Percentiles rank a stretch among this genome's conserved stretches.
phyloP scores from a whole-genome alignment of 2,113 vertebrate genomes.

The Anser cygnoides region DNA sequence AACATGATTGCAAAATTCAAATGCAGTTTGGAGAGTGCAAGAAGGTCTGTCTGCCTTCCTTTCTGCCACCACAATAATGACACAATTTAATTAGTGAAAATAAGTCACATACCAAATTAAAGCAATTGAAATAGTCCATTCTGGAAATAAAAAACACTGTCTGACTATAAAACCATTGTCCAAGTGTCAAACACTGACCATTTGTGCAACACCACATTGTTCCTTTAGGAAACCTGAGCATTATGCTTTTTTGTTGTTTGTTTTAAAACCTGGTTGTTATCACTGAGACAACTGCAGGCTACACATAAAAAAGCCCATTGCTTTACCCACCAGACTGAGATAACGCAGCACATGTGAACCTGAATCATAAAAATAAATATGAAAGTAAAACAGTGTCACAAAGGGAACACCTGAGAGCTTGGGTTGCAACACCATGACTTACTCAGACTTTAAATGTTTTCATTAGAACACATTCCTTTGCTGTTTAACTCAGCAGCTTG shows the following conservation, averaged over 20 bases:
- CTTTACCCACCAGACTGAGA: not conserved
- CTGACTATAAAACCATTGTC: not conserved
- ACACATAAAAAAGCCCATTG: not conserved
- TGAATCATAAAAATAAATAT: not conserved
- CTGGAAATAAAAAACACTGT: not conserved
- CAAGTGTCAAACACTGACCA: not conserved
- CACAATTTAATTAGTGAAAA: not conserved
- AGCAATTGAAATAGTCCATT: not conserved
- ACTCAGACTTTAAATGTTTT: not conserved
- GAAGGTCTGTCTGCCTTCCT: not conserved
- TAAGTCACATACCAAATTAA: not conserved
- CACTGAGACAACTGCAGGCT: not conserved
- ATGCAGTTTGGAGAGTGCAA: not conserved
- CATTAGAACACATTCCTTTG: not conserved
- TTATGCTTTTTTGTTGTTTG: not conserved
- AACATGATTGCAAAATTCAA: not conserved
- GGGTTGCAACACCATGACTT: not conserved
- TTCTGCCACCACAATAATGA: not conserved
- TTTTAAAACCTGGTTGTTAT: not conserved
- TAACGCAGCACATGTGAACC: not conserved
- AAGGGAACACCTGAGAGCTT: not conserved
- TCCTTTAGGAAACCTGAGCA: not conserved
- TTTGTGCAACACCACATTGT: not conserved
- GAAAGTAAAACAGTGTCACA: not conserved
- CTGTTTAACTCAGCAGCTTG: conserved; percentile 24